Percentiles rank a stretch among this genome's conserved stretches.
These are phyloP conservation scores for Callyntrura guangdongensis DNA, from an alignment of 2,888 invertebrate genomes.

Conservation along the genomic window DNA sequence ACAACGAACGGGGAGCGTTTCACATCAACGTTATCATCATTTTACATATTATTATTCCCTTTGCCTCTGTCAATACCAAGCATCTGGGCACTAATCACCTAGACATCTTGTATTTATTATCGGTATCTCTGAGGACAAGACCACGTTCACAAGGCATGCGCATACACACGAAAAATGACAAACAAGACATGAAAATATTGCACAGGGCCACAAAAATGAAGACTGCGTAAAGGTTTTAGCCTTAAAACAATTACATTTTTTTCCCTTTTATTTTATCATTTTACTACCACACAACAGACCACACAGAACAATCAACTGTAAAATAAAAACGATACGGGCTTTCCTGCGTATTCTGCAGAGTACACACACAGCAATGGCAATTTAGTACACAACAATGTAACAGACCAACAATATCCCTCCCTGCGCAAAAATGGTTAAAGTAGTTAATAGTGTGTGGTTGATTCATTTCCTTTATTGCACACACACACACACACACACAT, in stretches of 20 bases:
- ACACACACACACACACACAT: not conserved
- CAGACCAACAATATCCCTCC: no score
- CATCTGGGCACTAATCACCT: no score
- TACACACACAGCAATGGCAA: not conserved
- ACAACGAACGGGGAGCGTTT: no score
- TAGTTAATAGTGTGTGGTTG: conserved; percentile 15
- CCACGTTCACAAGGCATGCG: no score
- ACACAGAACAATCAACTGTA: conserved; percentile 36
- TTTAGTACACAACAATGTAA: no score
- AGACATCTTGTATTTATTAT: no score
- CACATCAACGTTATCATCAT: no score
- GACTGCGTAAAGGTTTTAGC: not conserved
- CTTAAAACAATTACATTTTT: conserved; percentile 18
- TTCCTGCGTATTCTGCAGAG: not conserved
- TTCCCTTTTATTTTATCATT: conserved; percentile 23
- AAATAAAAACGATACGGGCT: conserved; percentile 26
- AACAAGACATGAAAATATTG: not conserved
- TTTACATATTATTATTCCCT: no score
- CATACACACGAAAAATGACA: not conserved
- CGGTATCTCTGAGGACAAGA: no score
- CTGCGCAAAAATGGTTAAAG: no score
- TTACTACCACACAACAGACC: no score
- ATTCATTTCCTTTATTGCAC: conserved; percentile 35
- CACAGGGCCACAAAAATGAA: conserved; percentile 19
- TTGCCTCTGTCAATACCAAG: no score